A percentile compares a stretch with the other conserved stretches of the same genome.
phyloP scores from a whole-genome alignment of 2,113 vertebrate genomes.

The Chionomys nivalis region DNA sequence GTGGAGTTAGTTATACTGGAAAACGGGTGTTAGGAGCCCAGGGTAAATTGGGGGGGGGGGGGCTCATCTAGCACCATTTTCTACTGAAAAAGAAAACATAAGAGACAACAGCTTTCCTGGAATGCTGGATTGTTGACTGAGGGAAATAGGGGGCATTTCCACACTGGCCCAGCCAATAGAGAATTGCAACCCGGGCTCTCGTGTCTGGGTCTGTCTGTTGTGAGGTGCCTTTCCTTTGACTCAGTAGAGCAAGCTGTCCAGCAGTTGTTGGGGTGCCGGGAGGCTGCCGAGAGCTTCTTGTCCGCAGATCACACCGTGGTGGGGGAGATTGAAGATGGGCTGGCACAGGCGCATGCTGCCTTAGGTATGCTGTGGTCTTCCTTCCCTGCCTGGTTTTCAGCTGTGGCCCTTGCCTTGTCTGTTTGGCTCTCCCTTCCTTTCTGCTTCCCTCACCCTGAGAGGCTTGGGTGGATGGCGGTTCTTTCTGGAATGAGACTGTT shows the following conservation, averaged over 20 bases:
- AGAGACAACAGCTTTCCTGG: slow-evolving; percentile 2
- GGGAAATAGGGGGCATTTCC: not conserved
- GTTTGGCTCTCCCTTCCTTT: not conserved
- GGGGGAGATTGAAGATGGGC: slow-evolving; percentile 91
- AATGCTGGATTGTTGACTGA: not conserved
- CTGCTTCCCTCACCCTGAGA: not conserved
- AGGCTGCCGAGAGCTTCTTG: slow-evolving; percentile 86
- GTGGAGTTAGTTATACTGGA: not conserved
- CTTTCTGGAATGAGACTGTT: slow-evolving; percentile 9
- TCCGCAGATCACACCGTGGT: slow-evolving; percentile 87
- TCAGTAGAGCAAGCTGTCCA: slow-evolving; percentile 86
- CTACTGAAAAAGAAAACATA: not conserved
- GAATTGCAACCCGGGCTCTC: not conserved
- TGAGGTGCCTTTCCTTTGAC: slow-evolving; percentile 17
- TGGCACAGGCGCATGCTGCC: slow-evolving; percentile 89
- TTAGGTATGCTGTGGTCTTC: slow-evolving; percentile 85
- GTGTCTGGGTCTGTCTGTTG: not conserved
- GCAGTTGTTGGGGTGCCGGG: slow-evolving; percentile 83
- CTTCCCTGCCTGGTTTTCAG: not conserved
- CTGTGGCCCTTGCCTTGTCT: not conserved
- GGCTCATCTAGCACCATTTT: not conserved
- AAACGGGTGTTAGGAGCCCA: not conserved
- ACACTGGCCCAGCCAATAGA: not conserved
- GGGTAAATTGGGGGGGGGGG: not conserved
- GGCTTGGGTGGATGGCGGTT: not conserved